These are phyloP conservation scores for Lucinisca nassula DNA, from an alignment of 2,888 invertebrate species.

Conservation along the genomic window DNA sequence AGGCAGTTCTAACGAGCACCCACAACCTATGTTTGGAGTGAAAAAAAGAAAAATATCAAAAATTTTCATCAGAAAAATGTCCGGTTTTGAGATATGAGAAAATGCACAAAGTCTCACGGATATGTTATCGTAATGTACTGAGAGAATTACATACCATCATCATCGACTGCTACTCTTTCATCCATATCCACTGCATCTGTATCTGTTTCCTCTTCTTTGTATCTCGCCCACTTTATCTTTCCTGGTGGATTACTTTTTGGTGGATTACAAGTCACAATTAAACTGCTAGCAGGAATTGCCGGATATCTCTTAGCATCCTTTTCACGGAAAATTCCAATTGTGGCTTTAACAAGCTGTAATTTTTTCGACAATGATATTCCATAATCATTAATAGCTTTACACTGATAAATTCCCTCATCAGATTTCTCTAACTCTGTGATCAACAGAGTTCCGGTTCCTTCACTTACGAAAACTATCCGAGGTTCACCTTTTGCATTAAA, in stretches of 20 bases:
- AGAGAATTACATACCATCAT: constrained; percentile 90
- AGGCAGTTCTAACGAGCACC: too few species aligned
- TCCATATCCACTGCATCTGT: constrained; percentile 84
- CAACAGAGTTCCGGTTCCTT: constrained; percentile 68
- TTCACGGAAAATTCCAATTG: constrained; percentile 54
- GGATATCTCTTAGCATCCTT: constrained; percentile 13
- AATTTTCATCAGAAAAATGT: too few species aligned
- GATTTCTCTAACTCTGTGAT: constrained; percentile 88
- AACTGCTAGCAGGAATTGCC: constrained; percentile 29
- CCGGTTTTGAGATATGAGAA: too few species aligned
- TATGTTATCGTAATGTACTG: too few species aligned
- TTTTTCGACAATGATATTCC: constrained; percentile 98
- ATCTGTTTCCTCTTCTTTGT: constrained; percentile 38
- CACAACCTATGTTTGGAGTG: too few species aligned
- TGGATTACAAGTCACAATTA: constrained; percentile 66
- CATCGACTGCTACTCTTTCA: constrained; percentile 97
- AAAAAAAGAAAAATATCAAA: too few species aligned
- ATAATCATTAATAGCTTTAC: constrained; percentile 97
- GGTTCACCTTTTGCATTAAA: constrained; percentile 50
- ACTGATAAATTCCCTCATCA: constrained; percentile 97
- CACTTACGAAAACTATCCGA: constrained; percentile 40
- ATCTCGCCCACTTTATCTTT: constrained; percentile 52
- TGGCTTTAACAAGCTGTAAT: constrained; percentile 96
- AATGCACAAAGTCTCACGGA: too few species aligned
- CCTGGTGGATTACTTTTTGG: constrained; percentile 65